Percentiles rank a stretch among this genome's conserved stretches.
phyloP scores from a whole-genome alignment of 2,888 invertebrate species.

The Cryptocephalus moraei region DNA sequence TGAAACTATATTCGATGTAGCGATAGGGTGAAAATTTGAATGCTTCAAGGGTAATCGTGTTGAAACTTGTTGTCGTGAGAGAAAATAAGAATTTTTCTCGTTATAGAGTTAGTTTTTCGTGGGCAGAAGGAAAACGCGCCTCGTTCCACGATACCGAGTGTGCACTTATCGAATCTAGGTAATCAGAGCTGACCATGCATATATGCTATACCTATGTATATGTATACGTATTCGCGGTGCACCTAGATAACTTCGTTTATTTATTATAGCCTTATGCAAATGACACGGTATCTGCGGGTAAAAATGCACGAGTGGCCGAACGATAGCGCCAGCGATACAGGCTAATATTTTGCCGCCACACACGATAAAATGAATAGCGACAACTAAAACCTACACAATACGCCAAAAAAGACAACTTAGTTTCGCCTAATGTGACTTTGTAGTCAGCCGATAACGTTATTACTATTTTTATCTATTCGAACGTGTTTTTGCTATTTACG shows the following conservation, averaged over 20 bases:
- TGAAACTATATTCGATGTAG: no score
- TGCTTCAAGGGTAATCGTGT: no score
- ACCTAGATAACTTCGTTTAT: constrained; percentile 36
- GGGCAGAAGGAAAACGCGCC: no score
- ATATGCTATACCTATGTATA: not conserved
- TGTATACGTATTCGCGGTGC: constrained; percentile 20
- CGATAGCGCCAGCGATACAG: constrained; percentile 25
- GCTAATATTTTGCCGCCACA: constrained; percentile 5
- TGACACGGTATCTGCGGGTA: constrained; percentile 32
- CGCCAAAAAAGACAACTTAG: constrained; percentile 10
- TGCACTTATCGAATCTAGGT: constrained; percentile 31
- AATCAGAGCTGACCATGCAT: constrained; percentile 31
- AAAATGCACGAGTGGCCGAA: constrained; percentile 33
- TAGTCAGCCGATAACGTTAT: constrained; percentile 6
- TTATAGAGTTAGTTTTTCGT: no score
- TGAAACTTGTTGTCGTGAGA: no score
- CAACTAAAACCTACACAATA: constrained; percentile 21
- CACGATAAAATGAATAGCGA: constrained; percentile 25
- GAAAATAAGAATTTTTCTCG: no score
- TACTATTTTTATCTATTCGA: constrained; percentile 8
- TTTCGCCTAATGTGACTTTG: constrained; percentile 9
- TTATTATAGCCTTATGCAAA: constrained; percentile 38
- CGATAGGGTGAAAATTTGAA: no score
- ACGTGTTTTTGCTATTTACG: not conserved
- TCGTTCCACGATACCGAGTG: no score